These are phyloP conservation scores for Ranitomeya imitator DNA, from an alignment of 2,113 vertebrate species.

Conservation along the genomic window DNA sequence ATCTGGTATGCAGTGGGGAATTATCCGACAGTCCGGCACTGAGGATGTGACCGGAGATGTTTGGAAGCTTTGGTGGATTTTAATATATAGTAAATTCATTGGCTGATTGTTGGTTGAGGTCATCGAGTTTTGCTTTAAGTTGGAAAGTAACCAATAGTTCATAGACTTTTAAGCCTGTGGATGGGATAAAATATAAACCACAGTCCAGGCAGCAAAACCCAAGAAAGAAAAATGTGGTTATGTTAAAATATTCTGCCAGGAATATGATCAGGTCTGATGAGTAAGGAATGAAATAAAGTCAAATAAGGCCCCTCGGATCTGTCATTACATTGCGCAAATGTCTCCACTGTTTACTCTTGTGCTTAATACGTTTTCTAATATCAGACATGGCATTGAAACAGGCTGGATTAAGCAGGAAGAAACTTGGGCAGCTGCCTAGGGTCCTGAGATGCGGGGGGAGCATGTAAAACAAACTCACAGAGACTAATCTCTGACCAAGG, in stretches of 20 bases:
- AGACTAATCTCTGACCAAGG: neutral
- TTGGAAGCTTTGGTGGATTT: neutral
- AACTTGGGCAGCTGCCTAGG: conserved; percentile 28
- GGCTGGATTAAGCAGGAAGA: conserved; percentile 17
- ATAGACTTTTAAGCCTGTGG: neutral
- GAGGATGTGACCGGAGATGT: too few species aligned
- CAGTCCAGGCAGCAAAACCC: neutral
- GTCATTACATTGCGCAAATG: conserved; percentile 21
- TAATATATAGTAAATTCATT: neutral
- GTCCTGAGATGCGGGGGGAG: neutral
- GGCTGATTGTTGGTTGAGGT: neutral
- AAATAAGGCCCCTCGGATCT: conserved; percentile 10
- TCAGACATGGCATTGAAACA: neutral
- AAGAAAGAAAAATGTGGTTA: neutral
- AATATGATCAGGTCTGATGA: neutral
- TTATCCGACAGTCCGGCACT: neutral
- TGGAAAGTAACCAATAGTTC: neutral
- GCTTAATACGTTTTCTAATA: conserved; percentile 15
- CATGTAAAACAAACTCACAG: neutral
- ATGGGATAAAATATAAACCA: neutral
- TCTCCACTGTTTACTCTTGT: conserved; percentile 25
- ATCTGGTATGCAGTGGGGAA: neutral
- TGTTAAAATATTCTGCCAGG: neutral
- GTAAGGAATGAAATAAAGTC: conserved; percentile 7
- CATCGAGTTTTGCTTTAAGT: neutral